phyloP scores from a whole-genome alignment of 2,888 invertebrate genomes.

The Scaptomyza tumidula region DNA sequence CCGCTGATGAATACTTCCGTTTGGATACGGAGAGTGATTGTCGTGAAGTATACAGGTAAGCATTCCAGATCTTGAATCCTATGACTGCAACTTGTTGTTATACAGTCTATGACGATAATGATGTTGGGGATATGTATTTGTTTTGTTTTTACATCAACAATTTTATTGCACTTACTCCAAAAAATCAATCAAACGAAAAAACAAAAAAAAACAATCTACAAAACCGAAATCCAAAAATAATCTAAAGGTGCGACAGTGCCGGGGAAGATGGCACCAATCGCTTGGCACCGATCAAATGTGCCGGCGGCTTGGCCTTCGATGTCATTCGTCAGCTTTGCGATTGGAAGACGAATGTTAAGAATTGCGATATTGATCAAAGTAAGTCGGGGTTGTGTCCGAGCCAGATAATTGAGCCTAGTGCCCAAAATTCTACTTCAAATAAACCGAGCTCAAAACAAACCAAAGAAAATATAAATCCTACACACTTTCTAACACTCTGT shows the following conservation, averaged over 20 bases:
- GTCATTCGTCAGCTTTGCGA: constrained; percentile 97
- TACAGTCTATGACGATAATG: constrained; percentile 6
- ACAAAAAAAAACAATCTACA: constrained; percentile 29
- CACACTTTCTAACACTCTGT: constrained; percentile 50
- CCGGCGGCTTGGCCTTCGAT: constrained; percentile 96
- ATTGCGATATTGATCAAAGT: constrained; percentile 97
- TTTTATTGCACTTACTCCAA: constrained; percentile 34
- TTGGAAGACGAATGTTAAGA: constrained; percentile 98
- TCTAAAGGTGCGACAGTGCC: constrained; percentile 94
- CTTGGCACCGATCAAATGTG: constrained; percentile 95
- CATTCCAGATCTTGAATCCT: neutral
- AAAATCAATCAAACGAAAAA: constrained; percentile 20
- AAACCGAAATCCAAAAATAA: constrained; percentile 28
- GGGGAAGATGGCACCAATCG: constrained; percentile 94
- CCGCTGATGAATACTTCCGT: constrained; percentile 96
- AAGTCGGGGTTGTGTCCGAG: constrained; percentile 86
- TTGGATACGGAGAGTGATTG: constrained; percentile 93
- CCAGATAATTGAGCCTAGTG: constrained; percentile 44
- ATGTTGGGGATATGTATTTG: constrained; percentile 35
- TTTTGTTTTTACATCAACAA: constrained; percentile 39
- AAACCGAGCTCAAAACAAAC: constrained; percentile 21
- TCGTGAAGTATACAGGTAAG: constrained; percentile 96
- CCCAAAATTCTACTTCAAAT: constrained; percentile 36
- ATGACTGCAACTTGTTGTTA: constrained; percentile 7
- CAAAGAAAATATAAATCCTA: constrained; percentile 19